Conservation (phyloP, 2,888 invertebrate genomes). For the Phyllotreta cruciferae region DNA sequence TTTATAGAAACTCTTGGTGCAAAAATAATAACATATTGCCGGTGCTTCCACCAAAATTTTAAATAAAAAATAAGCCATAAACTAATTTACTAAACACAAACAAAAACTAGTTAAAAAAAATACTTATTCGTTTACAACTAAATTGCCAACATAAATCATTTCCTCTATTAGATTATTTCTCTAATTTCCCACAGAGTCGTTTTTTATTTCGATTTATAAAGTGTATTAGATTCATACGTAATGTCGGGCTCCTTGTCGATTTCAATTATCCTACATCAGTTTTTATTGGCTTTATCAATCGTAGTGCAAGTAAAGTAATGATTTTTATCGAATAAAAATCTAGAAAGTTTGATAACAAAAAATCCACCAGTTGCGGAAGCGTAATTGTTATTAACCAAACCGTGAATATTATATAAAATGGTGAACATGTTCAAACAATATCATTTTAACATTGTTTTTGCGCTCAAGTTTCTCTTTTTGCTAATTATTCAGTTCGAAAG, state of each 20-base stretch:
- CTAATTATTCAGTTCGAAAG: conserved; percentile 42
- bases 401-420: conserved; percentile 50
- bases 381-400: conserved; percentile 36
- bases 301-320: conserved; percentile 44
- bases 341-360: conserved; percentile 40
- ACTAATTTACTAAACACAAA: too few species aligned
- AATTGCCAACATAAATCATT: too few species aligned
- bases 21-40: too few species aligned
- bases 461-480: conserved; percentile 49
- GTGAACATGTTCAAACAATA: conserved; percentile 42
- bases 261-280: conserved; percentile 10
- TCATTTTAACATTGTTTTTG: conserved; percentile 37
- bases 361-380: conserved; percentile 39
- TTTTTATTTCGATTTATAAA: too few species aligned
- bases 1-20: too few species aligned
- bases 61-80: too few species aligned
- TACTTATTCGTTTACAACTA: too few species aligned
- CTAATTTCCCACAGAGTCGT: too few species aligned
- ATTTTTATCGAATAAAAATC: conserved; percentile 38
- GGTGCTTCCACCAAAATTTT: too few species aligned
- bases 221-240: neutral
- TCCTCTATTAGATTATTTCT: too few species aligned
- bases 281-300: conserved; percentile 24
- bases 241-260: conserved; percentile 2
- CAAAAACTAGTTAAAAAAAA: too few species aligned